Evolutionary conservation across 2,797 vertebrate species (phyloP).

Genomic region (Pogoniulus pusillus): DNA sequence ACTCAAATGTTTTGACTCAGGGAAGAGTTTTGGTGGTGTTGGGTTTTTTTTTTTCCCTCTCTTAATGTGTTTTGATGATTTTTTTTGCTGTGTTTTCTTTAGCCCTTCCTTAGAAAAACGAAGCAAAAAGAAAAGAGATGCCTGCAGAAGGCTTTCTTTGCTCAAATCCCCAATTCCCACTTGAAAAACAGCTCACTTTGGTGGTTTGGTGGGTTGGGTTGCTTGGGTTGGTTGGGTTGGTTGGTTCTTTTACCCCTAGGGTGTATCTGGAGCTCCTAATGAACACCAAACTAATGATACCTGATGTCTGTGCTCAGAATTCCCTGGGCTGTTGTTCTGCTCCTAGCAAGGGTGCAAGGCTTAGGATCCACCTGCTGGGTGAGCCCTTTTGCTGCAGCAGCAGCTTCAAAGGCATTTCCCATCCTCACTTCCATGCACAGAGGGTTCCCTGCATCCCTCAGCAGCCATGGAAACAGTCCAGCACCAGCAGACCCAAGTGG

Average conservation of each 20-base stretch:
- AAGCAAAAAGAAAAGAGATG: rapidly evolving
- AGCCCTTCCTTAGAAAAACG: background rate
- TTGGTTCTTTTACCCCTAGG: background rate
- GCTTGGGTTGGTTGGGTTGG: background rate
- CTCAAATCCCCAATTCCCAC: background rate
- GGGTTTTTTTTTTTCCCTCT: background rate
- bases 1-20: background rate
- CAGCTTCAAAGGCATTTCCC: background rate
- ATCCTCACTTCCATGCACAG: background rate
- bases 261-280: background rate
- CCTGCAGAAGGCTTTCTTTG: background rate
- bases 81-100: background rate
- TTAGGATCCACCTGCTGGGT: background rate
- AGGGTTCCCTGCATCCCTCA: background rate
- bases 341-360: rapidly evolving
- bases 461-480: background rate
- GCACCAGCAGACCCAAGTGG: background rate
- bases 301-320: background rate
- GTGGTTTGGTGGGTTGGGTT: no score
- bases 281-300: no score
- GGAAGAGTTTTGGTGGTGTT: background rate
- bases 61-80: slow-evolving; percentile 1
- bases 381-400: background rate
- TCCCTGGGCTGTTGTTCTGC: background rate
- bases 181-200: background rate